Evolutionary conservation across 2,888 invertebrate species (phyloP).

Genomic region (Dione vanillae): DNA sequence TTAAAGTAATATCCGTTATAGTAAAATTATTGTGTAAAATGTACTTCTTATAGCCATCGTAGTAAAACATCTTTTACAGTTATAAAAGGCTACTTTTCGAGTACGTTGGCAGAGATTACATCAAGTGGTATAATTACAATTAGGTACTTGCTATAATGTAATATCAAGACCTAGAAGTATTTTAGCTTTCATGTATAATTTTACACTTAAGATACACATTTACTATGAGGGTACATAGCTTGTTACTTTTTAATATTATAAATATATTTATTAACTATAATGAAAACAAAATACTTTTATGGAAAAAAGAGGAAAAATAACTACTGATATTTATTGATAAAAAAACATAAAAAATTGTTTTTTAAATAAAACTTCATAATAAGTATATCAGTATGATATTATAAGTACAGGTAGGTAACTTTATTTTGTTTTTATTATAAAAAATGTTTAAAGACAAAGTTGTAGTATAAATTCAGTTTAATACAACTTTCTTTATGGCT

Average conservation of each 20-base stretch:
- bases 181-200: neutral
- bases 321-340: too few relatives aligned
- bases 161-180: neutral
- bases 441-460: conserved; percentile 3
- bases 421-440: neutral
- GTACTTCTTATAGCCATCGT: neutral
- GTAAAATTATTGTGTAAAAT: neutral
- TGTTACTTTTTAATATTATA: too few relatives aligned
- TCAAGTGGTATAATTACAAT: conserved; percentile 15
- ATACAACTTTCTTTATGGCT: conserved; percentile 42
- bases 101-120: conserved; percentile 6
- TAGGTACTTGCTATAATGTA: conserved; percentile 5
- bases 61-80: neutral
- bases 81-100: neutral
- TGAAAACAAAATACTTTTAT: too few relatives aligned
- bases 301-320: too few relatives aligned
- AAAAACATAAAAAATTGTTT: too few relatives aligned
- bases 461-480: conserved; percentile 35
- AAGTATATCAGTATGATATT: too few relatives aligned
- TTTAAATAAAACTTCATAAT: too few relatives aligned
- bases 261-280: too few relatives aligned
- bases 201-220: neutral
- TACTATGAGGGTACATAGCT: too few relatives aligned
- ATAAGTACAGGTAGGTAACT: neutral
- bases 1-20: too few relatives aligned